phyloP scores from a whole-genome alignment of 1,140 invertebrate genomes.

The Lepidotrigona ventralis region DNA sequence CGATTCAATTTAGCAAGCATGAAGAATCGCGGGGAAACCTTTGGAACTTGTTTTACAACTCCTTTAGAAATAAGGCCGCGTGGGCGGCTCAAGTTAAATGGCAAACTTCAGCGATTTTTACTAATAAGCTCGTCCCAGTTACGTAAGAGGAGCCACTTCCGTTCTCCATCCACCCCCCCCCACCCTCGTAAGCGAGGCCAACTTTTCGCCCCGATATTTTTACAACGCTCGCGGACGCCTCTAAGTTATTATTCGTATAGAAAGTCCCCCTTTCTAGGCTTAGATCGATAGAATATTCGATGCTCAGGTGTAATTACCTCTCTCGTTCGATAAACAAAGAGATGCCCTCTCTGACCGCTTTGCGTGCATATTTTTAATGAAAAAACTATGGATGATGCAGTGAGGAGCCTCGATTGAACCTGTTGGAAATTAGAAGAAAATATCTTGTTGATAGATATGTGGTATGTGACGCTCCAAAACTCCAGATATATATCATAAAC shows the following conservation, averaged over 20 bases:
- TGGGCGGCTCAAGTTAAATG: conserved; percentile 6
- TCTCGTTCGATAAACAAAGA: conserved; percentile 5
- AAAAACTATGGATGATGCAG: neutral
- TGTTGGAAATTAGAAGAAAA: neutral
- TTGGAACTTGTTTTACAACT: conserved; percentile 29
- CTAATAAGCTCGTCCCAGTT: conserved; percentile 54
- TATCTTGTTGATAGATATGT: neutral
- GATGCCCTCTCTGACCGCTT: neutral
- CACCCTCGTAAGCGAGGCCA: conserved; percentile 12
- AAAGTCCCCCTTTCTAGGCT: conserved; percentile 29
- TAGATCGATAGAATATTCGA: conserved; percentile 40
- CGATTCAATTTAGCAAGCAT: conserved; percentile 31
- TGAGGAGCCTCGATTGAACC: neutral
- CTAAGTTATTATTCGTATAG: conserved; percentile 30
- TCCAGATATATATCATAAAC: too few species aligned
- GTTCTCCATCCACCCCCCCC: neutral
- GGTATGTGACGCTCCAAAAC: too few species aligned
- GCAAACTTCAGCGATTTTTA: conserved; percentile 44
- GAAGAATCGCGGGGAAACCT: conserved; percentile 20
- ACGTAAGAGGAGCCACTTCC: conserved; percentile 33
- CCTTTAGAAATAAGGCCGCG: conserved; percentile 28
- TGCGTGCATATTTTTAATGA: neutral
- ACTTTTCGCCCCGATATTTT: conserved; percentile 55
- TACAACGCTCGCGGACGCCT: conserved; percentile 27
- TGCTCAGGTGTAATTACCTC: neutral